A percentile compares a stretch with the other conserved stretches of the same genome.
phyloP scores from a whole-genome alignment of 2,797 vertebrate species.

The Mallotus villosus region DNA sequence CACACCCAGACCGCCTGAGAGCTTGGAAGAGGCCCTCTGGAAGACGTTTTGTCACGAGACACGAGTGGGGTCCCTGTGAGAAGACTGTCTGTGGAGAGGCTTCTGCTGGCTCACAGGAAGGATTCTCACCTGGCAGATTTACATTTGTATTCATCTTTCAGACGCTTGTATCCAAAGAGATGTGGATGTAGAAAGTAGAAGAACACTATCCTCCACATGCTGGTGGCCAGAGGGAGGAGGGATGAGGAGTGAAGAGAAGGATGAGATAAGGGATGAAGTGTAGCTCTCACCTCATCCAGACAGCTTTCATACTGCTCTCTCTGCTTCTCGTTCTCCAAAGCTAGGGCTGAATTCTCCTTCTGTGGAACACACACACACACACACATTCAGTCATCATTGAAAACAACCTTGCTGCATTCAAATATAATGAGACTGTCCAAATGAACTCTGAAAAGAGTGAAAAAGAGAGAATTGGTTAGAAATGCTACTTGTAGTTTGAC shows the following conservation, averaged over 20 bases:
- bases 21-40: background rate
- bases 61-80: too few relatives aligned
- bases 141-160: too few relatives aligned
- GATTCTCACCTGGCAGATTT: too few relatives aligned
- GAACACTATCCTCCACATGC: background rate
- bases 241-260: background rate
- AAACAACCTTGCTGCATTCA: background rate
- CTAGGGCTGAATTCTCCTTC: constrained; percentile 85
- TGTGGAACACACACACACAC: constrained; percentile 51
- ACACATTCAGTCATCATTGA: constrained; percentile 1
- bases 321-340: constrained; percentile 87
- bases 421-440: background rate
- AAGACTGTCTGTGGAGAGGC: background rate
- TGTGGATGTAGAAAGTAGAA: too few relatives aligned
- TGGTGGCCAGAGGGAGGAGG: background rate
- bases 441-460: too few relatives aligned
- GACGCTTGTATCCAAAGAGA: background rate
- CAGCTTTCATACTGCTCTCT: constrained; percentile 91
- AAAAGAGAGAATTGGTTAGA: too few relatives aligned
- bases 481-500: too few relatives aligned
- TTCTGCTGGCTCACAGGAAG: background rate
- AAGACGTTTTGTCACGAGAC: too few relatives aligned
- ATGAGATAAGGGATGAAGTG: background rate
- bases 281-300: constrained; percentile 86
- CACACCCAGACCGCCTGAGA: too few relatives aligned